Base-by-base conservation (phyloP, 2,888 invertebrate genomes). In the Stegophylla sp. region DNA sequence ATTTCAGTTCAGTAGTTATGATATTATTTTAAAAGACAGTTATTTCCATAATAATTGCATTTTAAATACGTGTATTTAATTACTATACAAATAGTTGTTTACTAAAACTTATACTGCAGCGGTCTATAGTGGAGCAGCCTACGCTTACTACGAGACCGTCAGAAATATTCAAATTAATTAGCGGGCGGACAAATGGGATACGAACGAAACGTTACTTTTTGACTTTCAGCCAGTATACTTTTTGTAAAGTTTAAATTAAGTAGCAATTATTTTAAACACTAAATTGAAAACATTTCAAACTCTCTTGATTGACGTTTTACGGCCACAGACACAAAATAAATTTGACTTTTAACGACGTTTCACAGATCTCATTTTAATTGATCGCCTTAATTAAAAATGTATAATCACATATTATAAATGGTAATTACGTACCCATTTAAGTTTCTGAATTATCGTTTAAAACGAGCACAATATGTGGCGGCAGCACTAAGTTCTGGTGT, bases 211-310 rank as follows among this genome's bases (percentile, higher is more conserved):
- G 71, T 41, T 64, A 53, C 17, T 23, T 34, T 53, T 75, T 75
- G 75, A 53, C 51, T 64, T 75, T 51, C 7, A 7, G 75, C 75
- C 75, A 75, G 75, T 63, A 51, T 61, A n/a, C 26, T 56, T 59
- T 34, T 28, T 23, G 61, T 63, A 3, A 17, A 34, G 15, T 34
- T 51, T 74, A 61, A 51, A 63, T 74, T 74, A 69, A 75, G 64
- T 71, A 63, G 51, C 23, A 75, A 75, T 75, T 64, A 64, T 64
- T 75, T 75, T 75, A 26, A 53, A 53, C n/a, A n/a, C n/a, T 64
- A 41, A 26, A 75, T 64, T 51, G 23, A 48, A 63, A 48, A 63
- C 51, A 48, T 51, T 74, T 73, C 13, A 28, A 9, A 20, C 34
- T 45, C 28, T 59, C 3, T 13, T 41, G 34, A 15, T n/a, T 41